These are phyloP conservation scores for Antechinus stuartii DNA, from an alignment of 2,113 vertebrate genomes.

Conservation along the genomic window DNA sequence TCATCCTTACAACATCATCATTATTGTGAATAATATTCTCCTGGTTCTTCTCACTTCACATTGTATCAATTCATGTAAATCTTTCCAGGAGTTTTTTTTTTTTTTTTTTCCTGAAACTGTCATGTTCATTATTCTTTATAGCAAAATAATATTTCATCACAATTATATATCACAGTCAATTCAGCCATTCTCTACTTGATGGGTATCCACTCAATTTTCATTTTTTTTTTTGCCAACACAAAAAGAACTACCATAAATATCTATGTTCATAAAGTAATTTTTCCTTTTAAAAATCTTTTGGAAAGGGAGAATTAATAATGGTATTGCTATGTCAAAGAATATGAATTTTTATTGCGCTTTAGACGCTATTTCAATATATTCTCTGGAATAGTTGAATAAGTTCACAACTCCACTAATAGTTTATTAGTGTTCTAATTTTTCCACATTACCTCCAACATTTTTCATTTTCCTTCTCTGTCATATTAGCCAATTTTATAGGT, in stretches of 20 bases:
- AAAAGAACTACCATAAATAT: background rate
- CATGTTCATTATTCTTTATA: too few relatives aligned
- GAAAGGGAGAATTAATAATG: background rate
- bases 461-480: background rate
- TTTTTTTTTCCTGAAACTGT: background rate
- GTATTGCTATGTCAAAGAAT: background rate
- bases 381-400: too few relatives aligned
- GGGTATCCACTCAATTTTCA: background rate
- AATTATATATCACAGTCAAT: background rate
- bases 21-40: too few relatives aligned
- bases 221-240: background rate
- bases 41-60: background rate
- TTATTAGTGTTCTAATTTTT: background rate
- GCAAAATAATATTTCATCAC: background rate
- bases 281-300: background rate
- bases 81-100: background rate
- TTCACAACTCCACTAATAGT: background rate
- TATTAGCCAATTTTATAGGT: background rate
- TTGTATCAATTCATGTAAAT: background rate
- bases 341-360: background rate
- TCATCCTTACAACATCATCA: too few relatives aligned
- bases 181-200: background rate
- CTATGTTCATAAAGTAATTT: background rate
- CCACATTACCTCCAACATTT: background rate
- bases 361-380: too few relatives aligned